Conservation (phyloP, 2,888 invertebrate genomes). For the Gymnocheta viridis region DNA sequence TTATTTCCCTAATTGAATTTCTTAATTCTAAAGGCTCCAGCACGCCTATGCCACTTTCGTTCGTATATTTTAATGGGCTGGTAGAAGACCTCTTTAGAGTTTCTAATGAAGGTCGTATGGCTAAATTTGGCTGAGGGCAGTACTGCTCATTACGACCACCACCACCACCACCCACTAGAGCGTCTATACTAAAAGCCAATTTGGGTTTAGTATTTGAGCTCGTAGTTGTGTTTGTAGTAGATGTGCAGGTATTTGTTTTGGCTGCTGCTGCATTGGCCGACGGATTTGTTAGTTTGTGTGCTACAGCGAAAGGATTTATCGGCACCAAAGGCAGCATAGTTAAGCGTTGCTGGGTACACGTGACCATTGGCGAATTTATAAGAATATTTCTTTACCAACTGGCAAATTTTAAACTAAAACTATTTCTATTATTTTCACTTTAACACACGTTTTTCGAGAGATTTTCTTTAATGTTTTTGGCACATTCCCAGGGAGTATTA, state of each 20-base stretch:
- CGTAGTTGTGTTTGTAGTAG: slow-evolving; percentile 46
- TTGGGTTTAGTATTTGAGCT: slow-evolving; percentile 88
- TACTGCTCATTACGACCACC: slow-evolving; percentile 38
- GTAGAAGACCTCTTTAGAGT: slow-evolving; percentile 10
- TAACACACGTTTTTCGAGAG: background rate
- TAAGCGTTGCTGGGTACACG: slow-evolving; percentile 81
- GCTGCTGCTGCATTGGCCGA: slow-evolving; percentile 72
- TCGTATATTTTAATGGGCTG: slow-evolving; percentile 18
- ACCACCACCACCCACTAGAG: slow-evolving; percentile 80
- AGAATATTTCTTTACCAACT: background rate
- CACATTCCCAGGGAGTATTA: slow-evolving; percentile 49
- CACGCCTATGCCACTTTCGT: slow-evolving; percentile 33
- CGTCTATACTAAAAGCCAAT: slow-evolving; percentile 97
- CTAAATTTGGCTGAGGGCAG: slow-evolving; percentile 76
- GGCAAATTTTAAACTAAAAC: slow-evolving; percentile 5
- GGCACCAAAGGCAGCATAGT: slow-evolving; percentile 97
- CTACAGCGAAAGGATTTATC: slow-evolving; percentile 80
- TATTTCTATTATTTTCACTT: slow-evolving; percentile 7
- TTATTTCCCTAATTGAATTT: slow-evolving; percentile 68
- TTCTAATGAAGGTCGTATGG: slow-evolving; percentile 44
- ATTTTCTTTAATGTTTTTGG: slow-evolving; percentile 41
- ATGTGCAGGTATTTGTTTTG: slow-evolving; percentile 67
- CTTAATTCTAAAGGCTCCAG: slow-evolving; percentile 75
- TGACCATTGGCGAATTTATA: slow-evolving; percentile 79
- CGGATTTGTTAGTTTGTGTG: slow-evolving; percentile 71